These are phyloP conservation scores for Etheostoma cragini DNA, from an alignment of 2,113 vertebrate genomes.

Conservation along the genomic window DNA sequence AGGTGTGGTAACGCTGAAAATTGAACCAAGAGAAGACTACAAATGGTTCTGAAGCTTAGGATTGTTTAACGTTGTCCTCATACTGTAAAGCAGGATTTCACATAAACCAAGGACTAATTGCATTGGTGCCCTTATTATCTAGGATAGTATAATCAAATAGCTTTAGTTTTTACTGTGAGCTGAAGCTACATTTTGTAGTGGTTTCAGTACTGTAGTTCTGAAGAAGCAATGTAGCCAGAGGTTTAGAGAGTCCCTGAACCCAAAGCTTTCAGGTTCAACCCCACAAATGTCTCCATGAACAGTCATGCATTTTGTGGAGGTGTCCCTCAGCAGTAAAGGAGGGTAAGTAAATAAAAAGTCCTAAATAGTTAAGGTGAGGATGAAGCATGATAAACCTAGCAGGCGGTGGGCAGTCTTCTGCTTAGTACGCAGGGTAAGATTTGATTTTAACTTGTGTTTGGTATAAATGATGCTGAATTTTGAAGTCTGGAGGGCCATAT, in stretches of 20 bases:
- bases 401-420: neutral
- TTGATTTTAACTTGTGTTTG: neutral
- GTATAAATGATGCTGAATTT: neutral
- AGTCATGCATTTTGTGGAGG: neutral
- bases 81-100: neutral
- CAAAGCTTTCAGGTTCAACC: neutral
- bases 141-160: neutral
- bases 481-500: neutral
- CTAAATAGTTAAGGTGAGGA: neutral
- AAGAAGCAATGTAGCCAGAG: neutral
- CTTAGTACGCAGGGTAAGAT: neutral
- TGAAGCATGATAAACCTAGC: neutral
- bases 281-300: neutral
- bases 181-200: neutral
- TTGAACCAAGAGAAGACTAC: neutral
- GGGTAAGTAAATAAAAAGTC: neutral
- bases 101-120: neutral
- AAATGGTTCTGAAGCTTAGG: neutral
- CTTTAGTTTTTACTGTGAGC: neutral
- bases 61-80: neutral
- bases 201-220: neutral
- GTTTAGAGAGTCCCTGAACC: neutral
- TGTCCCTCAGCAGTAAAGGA: neutral
- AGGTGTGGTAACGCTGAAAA: slow-evolving; percentile 78
- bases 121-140: neutral